A percentile compares a stretch with the other conserved stretches of the same genome.
phyloP scores from a whole-genome alignment of 2,888 invertebrate species.

The Caprella mutica region DNA sequence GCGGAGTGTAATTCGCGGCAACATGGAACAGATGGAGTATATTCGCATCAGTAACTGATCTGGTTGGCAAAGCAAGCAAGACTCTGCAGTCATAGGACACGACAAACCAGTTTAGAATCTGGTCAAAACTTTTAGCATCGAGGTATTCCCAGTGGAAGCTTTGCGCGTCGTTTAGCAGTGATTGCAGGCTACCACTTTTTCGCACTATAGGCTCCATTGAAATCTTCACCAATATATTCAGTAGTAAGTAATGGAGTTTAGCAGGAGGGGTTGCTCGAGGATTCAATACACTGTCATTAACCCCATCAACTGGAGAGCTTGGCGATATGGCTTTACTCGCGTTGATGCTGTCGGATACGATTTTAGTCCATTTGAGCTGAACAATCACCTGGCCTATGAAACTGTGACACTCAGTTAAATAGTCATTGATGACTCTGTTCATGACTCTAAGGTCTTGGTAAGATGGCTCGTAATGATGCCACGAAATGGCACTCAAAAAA shows the following conservation, averaged over 20 bases:
- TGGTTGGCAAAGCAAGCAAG: slow-evolving; percentile 4
- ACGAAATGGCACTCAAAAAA: too few species aligned
- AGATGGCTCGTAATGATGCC: too few species aligned
- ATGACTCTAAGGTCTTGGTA: too few species aligned
- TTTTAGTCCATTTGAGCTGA: slow-evolving; percentile 51
- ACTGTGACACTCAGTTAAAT: slow-evolving; percentile 56
- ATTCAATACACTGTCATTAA: background rate
- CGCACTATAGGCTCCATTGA: slow-evolving; percentile 59
- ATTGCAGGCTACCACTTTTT: slow-evolving; percentile 39
- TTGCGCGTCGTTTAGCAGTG: slow-evolving; percentile 41
- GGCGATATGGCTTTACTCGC: background rate
- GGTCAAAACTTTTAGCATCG: slow-evolving; percentile 51
- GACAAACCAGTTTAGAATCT: slow-evolving; percentile 60
- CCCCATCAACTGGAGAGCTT: background rate
- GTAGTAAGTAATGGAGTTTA: slow-evolving; percentile 51
- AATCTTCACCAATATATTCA: slow-evolving; percentile 58
- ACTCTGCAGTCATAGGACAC: slow-evolving; percentile 40
- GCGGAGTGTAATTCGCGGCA: slow-evolving; percentile 25
- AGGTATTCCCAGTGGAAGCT: slow-evolving; percentile 55
- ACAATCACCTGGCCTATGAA: slow-evolving; percentile 60
- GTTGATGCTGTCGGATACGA: slow-evolving; percentile 35
- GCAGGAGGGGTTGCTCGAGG: background rate
- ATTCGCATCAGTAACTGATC: background rate
- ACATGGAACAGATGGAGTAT: slow-evolving; percentile 22
- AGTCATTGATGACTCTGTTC: slow-evolving; percentile 54